These are phyloP conservation scores for Taphrorychus bicolor DNA, from an alignment of 2,888 invertebrate species.

Conservation along the genomic window DNA sequence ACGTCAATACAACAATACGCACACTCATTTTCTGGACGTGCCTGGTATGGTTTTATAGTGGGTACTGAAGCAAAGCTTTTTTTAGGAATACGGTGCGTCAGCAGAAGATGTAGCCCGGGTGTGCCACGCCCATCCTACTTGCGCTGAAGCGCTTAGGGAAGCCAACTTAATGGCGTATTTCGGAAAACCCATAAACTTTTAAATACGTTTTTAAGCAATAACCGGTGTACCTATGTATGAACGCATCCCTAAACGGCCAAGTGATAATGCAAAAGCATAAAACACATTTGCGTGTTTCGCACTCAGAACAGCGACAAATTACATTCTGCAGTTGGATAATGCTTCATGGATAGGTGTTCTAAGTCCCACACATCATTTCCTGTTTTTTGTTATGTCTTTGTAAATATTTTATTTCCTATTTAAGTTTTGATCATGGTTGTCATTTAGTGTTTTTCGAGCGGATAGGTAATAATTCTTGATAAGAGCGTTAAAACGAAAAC, in stretches of 20 bases:
- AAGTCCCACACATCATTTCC: not conserved
- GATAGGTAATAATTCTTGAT: constrained; percentile 17
- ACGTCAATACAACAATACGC: no score
- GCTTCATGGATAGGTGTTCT: not conserved
- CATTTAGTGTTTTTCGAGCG: constrained; percentile 11
- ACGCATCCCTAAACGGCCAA: no score
- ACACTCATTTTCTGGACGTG: no score
- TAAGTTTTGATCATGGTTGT: not conserved
- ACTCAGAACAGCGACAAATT: no score
- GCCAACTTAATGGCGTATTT: constrained; percentile 94
- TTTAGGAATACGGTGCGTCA: constrained; percentile 93
- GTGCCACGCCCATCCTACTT: constrained; percentile 99
- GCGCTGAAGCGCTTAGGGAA: constrained; percentile 96
- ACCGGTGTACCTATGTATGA: not conserved
- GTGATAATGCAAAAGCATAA: no score
- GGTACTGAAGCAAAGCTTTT: no score
- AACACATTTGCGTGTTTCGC: no score
- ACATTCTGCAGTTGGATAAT: no score
- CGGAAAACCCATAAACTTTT: constrained; percentile 98
- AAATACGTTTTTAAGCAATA: constrained; percentile 48
- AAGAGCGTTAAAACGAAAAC: constrained; percentile 20
- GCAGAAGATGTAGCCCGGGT: constrained; percentile 98
- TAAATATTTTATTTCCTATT: not conserved
- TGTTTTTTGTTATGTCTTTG: constrained; percentile 1
- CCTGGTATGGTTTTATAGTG: no score